Base-by-base conservation (phyloP, 2,113 vertebrate species). In the Chlamydotis undulata region DNA sequence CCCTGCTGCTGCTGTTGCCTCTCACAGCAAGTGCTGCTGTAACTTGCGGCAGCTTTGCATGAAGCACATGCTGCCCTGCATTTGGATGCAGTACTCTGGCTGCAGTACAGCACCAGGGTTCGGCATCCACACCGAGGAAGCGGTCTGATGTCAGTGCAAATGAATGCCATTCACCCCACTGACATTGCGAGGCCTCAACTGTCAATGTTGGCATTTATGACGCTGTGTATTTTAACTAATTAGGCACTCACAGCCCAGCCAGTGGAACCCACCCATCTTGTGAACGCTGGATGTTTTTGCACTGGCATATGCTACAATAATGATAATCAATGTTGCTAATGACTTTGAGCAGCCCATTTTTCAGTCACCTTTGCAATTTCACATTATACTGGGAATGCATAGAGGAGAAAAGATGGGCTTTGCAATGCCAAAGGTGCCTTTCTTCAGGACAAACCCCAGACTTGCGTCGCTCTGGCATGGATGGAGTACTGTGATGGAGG, bases 241-340 rank as follows among this genome's bases (percentile, higher is more conserved):
- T 87, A 94, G 83, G 83, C 73, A 52, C 87, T 92, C 73, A 16
- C 68, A 89, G 94, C 69, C 77, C 89, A 94, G 83, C 64, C 33
- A 3, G 91, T 79, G 61, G 55, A 90, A 64, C 73, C 70, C 88
- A 94, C 94, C 90, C 92, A 37, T 97, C 92, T 96, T 84, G 47
- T 0, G 4, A 83, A 78, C 1, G 2, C 83, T 75, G 94, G 53
- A 55, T 84, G 86, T 75, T 96, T 93, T 89, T 82, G 77, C 90
- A 78, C 53, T 69, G 73, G 68, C 92, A 95, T 95, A 96, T 96
- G 96, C 91, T 96, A 78, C 90, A 89, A 64, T 95, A 96, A 96
- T 93, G 95, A 96, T 90, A 95, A 93, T 89, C 95, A 41, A 41
- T 94, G 94, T 84, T 78, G 83, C 88, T 96, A 95, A 97, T 94